Conservation (phyloP, 2,797 vertebrate genomes). For the Eutrigla gurnardus region DNA sequence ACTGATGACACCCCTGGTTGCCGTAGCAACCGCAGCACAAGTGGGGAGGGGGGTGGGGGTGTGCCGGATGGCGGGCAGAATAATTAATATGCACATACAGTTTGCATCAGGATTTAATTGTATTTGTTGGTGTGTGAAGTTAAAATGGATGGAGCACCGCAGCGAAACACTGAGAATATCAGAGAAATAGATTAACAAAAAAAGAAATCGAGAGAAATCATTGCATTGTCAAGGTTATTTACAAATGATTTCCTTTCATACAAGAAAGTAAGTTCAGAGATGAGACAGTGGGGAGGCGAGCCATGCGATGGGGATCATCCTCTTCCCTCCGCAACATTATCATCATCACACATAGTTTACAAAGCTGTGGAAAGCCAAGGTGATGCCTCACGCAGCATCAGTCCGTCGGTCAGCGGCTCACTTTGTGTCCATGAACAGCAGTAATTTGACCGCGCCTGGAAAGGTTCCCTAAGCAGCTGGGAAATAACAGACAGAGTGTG, state of each 20-base stretch:
- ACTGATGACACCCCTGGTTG: constrained; percentile 76
- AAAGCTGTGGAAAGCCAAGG: constrained; percentile 52
- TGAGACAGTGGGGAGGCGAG: constrained; percentile 37
- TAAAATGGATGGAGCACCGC: constrained; percentile 43
- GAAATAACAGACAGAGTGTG: constrained; percentile 32
- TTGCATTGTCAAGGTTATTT: constrained; percentile 61
- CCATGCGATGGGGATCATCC: constrained; percentile 26
- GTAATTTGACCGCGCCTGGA: constrained; percentile 20
- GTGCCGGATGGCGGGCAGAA: constrained; percentile 65
- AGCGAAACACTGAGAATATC: constrained; percentile 33
- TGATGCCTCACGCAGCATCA: constrained; percentile 46
- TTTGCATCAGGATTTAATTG: constrained; percentile 67
- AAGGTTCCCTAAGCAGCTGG: constrained; percentile 39
- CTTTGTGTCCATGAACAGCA: constrained; percentile 44
- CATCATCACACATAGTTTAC: constrained; percentile 49
- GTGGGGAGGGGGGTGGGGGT: constrained; percentile 37
- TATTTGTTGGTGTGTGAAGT: constrained; percentile 72
- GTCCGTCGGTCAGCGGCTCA: constrained; percentile 36
- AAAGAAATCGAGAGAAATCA: constrained; percentile 56
- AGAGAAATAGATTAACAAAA: constrained; percentile 2
- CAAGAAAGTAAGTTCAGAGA: constrained; percentile 51
- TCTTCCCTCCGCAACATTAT: constrained; percentile 33
- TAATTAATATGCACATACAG: constrained; percentile 82
- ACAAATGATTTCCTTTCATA: constrained; percentile 45
- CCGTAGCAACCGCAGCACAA: constrained; percentile 76